Evolutionary conservation across 2,797 vertebrate genomes (phyloP).

Genomic region (Petrocephalus schoutedeni): DNA sequence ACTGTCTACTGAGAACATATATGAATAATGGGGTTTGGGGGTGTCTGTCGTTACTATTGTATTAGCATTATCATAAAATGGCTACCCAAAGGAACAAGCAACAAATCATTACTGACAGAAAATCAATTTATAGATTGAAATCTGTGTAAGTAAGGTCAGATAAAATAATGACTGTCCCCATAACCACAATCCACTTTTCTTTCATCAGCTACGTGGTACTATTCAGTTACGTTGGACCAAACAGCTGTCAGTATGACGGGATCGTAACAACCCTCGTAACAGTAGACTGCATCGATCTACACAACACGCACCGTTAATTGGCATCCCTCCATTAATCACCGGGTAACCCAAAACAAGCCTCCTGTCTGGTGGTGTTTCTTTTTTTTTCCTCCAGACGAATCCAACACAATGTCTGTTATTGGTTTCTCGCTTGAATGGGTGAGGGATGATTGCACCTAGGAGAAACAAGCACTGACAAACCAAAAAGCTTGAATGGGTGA

Average conservation of each 20-base stretch:
- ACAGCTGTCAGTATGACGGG: neutral
- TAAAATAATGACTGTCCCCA: neutral
- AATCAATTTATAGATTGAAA: slow-evolving; percentile 7
- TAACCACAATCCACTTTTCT: neutral
- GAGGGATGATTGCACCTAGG: neutral
- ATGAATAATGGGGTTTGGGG: neutral
- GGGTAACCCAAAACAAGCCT: neutral
- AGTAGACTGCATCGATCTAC: neutral
- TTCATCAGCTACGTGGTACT: neutral
- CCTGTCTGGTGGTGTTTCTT: neutral
- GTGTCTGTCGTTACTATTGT: neutral
- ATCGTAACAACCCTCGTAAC: neutral
- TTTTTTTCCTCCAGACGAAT: neutral
- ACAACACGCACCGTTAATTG: neutral
- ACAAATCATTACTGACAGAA: slow-evolving; percentile 10
- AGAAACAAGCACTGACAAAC: neutral
- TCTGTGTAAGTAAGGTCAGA: neutral
- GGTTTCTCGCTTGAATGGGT: neutral
- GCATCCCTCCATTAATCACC: neutral
- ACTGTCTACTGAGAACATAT: neutral
- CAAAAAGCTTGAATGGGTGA: slow-evolving; percentile 4
- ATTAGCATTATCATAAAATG: slow-evolving; percentile 8
- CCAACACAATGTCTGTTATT: neutral
- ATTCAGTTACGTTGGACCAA: neutral
- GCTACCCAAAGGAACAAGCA: neutral